Percentiles rank a stretch among this genome's conserved stretches.
Evolutionary conservation across 1,140 invertebrate genomes (phyloP).

Genomic region (Panagrolaimus sp.): DNA sequence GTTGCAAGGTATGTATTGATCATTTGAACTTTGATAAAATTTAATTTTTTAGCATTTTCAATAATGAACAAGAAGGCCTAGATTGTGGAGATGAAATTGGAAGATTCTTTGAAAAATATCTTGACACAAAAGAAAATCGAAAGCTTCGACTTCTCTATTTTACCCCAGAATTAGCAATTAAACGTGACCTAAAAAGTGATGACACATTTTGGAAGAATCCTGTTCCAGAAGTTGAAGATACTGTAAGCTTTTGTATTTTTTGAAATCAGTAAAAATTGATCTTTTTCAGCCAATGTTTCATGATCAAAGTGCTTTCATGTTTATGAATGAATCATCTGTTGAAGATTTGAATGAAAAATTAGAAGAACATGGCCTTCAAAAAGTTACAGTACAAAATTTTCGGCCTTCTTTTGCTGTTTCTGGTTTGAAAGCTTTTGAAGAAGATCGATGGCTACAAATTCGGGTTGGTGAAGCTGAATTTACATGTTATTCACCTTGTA

Average conservation of each 20-base stretch:
- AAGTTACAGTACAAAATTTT: constrained; percentile 61
- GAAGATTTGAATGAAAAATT: constrained; percentile 1
- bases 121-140: constrained; percentile 27
- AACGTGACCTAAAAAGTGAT: constrained; percentile 25
- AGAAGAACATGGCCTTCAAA: constrained; percentile 59
- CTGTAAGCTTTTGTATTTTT: not conserved
- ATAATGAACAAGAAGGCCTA: constrained; percentile 36
- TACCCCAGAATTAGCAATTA: constrained; percentile 32
- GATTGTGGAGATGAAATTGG: constrained; percentile 48
- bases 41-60: constrained; percentile 16
- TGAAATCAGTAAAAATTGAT: too few species aligned
- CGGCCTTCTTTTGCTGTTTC: constrained; percentile 69
- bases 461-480: constrained; percentile 47
- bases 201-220: constrained; percentile 34
- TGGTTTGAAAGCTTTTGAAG: constrained; percentile 66
- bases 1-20: constrained; percentile 5
- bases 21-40: not conserved
- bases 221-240: constrained; percentile 22
- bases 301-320: not conserved
- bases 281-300: constrained; percentile 1
- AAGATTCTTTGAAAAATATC: constrained; percentile 34
- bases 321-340: not conserved
- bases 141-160: constrained; percentile 41
- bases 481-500: constrained; percentile 44
- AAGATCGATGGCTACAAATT: constrained; percentile 59